Conservation (phyloP, 2,888 invertebrate species). For the Spicauda simplicius region DNA sequence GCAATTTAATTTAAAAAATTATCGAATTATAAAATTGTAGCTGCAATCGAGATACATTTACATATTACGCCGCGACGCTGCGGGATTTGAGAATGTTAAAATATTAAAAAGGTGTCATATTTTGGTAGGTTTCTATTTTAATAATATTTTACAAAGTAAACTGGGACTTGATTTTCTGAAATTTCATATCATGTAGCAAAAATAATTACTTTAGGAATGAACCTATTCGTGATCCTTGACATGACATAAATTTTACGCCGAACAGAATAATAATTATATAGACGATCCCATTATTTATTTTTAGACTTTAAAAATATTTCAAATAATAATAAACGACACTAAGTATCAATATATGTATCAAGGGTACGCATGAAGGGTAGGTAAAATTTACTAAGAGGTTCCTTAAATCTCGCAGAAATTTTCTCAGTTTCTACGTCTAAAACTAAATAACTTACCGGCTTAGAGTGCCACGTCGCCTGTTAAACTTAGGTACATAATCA, state of each 20-base stretch:
- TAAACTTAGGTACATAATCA: conserved; percentile 58
- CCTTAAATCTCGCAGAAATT: background rate
- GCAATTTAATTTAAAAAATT: conserved; percentile 9
- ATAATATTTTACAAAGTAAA: too few relatives aligned
- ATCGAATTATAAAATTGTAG: background rate
- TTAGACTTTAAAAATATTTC: too few relatives aligned
- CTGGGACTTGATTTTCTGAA: too few relatives aligned
- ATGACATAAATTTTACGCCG: too few relatives aligned
- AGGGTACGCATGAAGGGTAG: too few relatives aligned
- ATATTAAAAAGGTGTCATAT: background rate
- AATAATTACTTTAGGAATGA: too few relatives aligned
- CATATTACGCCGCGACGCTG: background rate
- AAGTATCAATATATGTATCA: too few relatives aligned
- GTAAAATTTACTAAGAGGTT: background rate
- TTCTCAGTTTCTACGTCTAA: background rate
- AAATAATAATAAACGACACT: too few relatives aligned
- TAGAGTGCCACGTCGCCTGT: conserved; percentile 44
- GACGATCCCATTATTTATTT: too few relatives aligned
- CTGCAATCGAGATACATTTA: background rate
- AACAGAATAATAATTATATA: too few relatives aligned
- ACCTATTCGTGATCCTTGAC: too few relatives aligned
- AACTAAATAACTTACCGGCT: conserved; percentile 2
- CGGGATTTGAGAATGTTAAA: background rate
- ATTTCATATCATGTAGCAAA: too few relatives aligned
- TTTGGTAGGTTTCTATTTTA: background rate